phyloP scores from a whole-genome alignment of 2,113 vertebrate species.

The Ptilorrhoa leucosticta region DNA sequence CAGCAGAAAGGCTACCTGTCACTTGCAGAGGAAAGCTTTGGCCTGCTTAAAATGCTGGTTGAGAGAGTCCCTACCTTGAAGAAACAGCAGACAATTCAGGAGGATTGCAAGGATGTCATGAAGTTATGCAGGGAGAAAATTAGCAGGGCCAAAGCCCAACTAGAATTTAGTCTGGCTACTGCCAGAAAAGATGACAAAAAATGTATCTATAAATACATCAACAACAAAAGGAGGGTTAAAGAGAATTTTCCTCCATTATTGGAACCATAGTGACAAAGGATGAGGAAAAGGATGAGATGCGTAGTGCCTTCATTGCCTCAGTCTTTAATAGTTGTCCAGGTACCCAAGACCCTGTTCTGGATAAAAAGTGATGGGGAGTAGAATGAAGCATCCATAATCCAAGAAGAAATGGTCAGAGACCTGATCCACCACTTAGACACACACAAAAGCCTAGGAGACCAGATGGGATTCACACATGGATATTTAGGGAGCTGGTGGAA shows the following conservation, averaged over 20 bases:
- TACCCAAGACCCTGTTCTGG: not conserved
- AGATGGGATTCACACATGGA: not conserved
- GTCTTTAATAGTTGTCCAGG: not conserved
- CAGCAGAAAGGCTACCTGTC: not conserved
- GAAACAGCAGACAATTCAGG: not conserved
- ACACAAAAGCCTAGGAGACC: not conserved
- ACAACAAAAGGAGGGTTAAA: not conserved
- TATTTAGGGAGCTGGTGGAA: not conserved
- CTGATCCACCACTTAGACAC: not conserved
- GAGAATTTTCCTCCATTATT: not conserved
- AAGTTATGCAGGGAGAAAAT: not conserved
- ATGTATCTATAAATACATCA: not conserved
- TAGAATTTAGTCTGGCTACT: not conserved
- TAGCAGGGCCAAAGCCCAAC: not conserved
- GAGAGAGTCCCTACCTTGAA: not conserved
- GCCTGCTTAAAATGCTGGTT: not conserved
- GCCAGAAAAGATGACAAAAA: not conserved
- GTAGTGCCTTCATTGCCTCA: not conserved
- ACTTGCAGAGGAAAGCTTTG: not conserved
- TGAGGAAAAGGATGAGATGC: not conserved
- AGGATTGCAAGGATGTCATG: not conserved
- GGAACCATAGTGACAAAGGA: not conserved
- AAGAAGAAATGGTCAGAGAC: not conserved
- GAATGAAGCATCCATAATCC: not conserved
- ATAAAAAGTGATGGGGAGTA: not conserved